phyloP scores from a whole-genome alignment of 2,113 vertebrate species.

The Perognathus longimembris region DNA sequence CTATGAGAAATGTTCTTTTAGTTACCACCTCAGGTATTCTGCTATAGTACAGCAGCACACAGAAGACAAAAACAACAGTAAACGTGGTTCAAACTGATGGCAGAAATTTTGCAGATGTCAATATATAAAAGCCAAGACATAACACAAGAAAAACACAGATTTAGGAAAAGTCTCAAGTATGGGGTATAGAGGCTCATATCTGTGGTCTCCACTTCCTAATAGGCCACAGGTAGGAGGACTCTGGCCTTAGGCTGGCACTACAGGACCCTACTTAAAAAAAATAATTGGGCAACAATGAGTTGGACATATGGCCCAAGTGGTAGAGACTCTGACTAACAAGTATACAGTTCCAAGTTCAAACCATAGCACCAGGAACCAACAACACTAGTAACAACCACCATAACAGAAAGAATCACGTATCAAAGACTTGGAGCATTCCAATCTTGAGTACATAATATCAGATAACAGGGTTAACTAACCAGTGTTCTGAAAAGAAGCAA shows the following conservation, averaged over 20 bases:
- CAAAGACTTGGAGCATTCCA: background rate
- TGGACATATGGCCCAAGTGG: no score
- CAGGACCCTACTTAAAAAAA: no score
- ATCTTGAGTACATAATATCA: background rate
- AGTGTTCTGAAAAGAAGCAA: background rate
- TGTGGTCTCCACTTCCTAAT: no score
- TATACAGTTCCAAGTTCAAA: no score
- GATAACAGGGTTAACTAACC: background rate
- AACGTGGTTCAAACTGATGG: background rate
- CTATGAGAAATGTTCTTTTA: background rate
- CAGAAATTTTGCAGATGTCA: background rate
- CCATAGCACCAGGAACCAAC: no score
- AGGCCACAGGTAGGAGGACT: no score
- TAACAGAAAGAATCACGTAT: background rate
- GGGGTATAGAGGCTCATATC: no score
- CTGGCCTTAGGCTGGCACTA: no score
- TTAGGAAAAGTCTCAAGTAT: no score
- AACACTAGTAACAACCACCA: no score
- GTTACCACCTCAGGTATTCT: background rate
- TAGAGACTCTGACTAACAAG: no score
- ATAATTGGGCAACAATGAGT: no score
- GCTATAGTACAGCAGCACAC: background rate
- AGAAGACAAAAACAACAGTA: background rate
- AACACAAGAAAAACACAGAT: conserved; percentile 25
- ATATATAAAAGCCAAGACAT: background rate